Evolutionary conservation across 2,888 invertebrate species (phyloP), one percentile per base, ranked within the genome.

Genomic region (Melinopterus prodromus): DNA sequence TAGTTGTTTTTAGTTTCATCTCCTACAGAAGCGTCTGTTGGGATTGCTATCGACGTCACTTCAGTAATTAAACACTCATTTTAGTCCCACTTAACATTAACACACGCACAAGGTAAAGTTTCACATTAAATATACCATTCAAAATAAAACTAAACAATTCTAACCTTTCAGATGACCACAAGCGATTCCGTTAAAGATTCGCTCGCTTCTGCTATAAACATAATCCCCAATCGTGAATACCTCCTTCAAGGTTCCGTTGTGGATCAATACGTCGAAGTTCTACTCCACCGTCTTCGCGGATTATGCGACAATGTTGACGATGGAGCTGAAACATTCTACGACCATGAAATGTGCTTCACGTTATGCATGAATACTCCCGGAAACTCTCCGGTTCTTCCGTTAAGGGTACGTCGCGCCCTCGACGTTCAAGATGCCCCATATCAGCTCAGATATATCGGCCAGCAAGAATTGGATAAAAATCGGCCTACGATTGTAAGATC

Each of bases 151-250:
- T 53, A 53, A 53, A 1, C 53, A 53, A 53, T 53, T 12, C 12
- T 53, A 53, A 53, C 53, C 53, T 53, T 53, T 7, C 53, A 53
- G 53, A 80, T 79, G 79, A 72, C 79, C 36, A 79, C 81, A 5
- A 77, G 77, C 71, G 79, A 80, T 70, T 81, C 81, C 5, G 95
- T 95, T 0, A 93, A 95, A 84, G 96, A 96, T 84, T 95, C 94
- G 71, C 90, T 97, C 81, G 93, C 93, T 36, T 94, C 95, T 84
- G 97, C 97, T 4, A 86, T 96, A 37, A 95, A 94, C 86, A 97
- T 97, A 78, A 94, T 98, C 77, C 97, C 98, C 0, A 97, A 97
- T 87, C 97, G 98, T 87, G 98, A 98, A 90, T 98, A 98, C 87
- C 90, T 98, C 78, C 90, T 99, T 4, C 96, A 98, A 92, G 98